Conservation (phyloP, 2,113 vertebrate species). For the Macrotis lagotis region DNA sequence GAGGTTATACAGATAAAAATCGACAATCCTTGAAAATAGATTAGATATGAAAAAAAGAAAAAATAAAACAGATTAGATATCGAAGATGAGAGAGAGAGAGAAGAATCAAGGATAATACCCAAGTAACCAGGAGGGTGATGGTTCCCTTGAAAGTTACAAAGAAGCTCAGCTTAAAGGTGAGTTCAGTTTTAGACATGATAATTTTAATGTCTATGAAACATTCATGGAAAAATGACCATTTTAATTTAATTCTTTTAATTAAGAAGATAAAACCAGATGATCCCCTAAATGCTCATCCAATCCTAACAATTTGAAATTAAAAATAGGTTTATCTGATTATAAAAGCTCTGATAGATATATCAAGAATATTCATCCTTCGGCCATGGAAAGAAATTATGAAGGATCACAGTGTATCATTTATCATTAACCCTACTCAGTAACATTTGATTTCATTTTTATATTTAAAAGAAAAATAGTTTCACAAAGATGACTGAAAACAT, state of each 20-base stretch:
- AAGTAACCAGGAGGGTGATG: too few relatives aligned
- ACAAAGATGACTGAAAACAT: not conserved
- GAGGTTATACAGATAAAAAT: too few relatives aligned
- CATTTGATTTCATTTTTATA: not conserved
- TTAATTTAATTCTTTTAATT: not conserved
- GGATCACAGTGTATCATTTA: too few relatives aligned
- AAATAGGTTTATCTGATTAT: not conserved
- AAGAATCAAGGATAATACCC: rapidly evolving
- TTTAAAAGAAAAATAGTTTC: not conserved
- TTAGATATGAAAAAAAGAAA: too few relatives aligned
- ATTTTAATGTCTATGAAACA: rapidly evolving
- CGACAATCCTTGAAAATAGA: too few relatives aligned
- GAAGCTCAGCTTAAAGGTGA: not conserved
- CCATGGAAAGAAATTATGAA: not conserved
- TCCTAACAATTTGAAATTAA: not conserved
- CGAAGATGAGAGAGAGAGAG: not conserved
- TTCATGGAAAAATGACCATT: not conserved
- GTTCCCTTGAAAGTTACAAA: too few relatives aligned
- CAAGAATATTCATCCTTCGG: too few relatives aligned
- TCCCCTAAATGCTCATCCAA: not conserved
- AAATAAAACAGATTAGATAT: rapidly evolving
- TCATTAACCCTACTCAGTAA: too few relatives aligned
- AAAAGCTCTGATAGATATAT: not conserved
- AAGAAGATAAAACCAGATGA: not conserved
- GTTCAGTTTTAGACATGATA: not conserved